Conservation (phyloP, 2,797 vertebrate genomes). For the Protosalanx chinensis region DNA sequence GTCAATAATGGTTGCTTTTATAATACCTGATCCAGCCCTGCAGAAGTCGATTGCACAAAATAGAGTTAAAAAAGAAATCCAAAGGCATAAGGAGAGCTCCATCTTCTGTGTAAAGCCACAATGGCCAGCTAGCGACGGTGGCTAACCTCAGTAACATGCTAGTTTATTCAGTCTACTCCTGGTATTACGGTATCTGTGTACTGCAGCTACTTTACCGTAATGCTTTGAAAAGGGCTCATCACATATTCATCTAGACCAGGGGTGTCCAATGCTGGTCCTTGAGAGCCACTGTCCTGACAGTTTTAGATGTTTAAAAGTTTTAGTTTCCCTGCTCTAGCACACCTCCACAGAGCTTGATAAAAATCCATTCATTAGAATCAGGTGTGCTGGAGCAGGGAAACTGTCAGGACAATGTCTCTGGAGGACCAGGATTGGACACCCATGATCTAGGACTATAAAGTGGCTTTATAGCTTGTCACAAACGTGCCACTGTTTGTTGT, state of each 20-base stretch:
- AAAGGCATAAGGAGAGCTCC: slow-evolving; percentile 45
- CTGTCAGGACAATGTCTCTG: no score
- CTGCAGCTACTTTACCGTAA: slow-evolving; percentile 42
- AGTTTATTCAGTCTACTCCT: slow-evolving; percentile 38
- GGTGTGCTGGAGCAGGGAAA: no score
- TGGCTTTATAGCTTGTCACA: not conserved
- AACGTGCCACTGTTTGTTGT: no score
- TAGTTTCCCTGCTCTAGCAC: no score
- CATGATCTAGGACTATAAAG: not conserved
- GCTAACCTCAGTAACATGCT: slow-evolving; percentile 46
- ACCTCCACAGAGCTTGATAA: no score
- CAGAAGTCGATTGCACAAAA: slow-evolving; percentile 32
- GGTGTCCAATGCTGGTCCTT: no score
- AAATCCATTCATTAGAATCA: no score
- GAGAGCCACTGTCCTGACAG: no score
- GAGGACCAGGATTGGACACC: no score
- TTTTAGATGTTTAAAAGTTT: no score
- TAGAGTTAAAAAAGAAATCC: slow-evolving; percentile 42
- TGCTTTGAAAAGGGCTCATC: not conserved
- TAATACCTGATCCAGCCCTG: slow-evolving; percentile 57
- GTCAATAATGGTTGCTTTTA: not conserved
- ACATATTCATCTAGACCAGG: not conserved
- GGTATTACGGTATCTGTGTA: slow-evolving; percentile 26
- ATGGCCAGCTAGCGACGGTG: slow-evolving; percentile 39
- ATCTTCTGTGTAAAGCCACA: slow-evolving; percentile 55